A percentile compares a stretch with the other conserved stretches of the same genome.
Conservation (phyloP, 2,888 invertebrate genomes). For the Phoronis australis region DNA sequence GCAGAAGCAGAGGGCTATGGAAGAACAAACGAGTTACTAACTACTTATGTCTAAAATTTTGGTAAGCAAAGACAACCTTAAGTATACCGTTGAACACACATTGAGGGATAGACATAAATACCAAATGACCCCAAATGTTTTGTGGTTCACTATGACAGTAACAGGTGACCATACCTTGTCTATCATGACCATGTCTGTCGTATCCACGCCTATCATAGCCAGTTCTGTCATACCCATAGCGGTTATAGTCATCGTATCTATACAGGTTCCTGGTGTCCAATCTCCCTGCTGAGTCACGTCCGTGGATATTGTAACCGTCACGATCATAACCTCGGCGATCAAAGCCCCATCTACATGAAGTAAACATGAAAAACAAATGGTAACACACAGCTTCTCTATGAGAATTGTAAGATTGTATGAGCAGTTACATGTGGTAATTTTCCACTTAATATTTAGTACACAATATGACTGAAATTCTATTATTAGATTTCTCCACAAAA, state of each 20-base stretch:
- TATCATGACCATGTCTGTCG: slow-evolving; percentile 30
- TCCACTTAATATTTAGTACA: too few relatives aligned
- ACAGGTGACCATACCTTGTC: slow-evolving; percentile 20
- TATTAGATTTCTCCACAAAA: too few relatives aligned
- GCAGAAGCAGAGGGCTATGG: not conserved
- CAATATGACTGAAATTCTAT: too few relatives aligned
- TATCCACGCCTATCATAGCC: slow-evolving; percentile 35
- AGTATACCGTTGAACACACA: not conserved
- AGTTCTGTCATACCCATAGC: slow-evolving; percentile 31
- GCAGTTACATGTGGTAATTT: too few relatives aligned
- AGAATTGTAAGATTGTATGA: too few relatives aligned
- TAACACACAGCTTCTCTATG: too few relatives aligned
- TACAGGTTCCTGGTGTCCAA: slow-evolving; percentile 40
- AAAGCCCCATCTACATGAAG: slow-evolving; percentile 35
- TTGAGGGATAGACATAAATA: not conserved
- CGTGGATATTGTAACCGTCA: slow-evolving; percentile 36
- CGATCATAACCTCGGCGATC: slow-evolving; percentile 36
- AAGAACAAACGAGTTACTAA: not conserved
- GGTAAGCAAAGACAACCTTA: not conserved
- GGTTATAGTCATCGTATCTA: slow-evolving; percentile 33
- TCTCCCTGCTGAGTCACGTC: slow-evolving; percentile 20
- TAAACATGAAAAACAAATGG: too few relatives aligned
- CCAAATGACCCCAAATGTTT: not conserved
- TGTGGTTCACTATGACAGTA: not conserved
- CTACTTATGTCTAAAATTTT: not conserved